Evolutionary conservation across 2,113 vertebrate species (phyloP).

Genomic region (Pygoscelis antarcticus): DNA sequence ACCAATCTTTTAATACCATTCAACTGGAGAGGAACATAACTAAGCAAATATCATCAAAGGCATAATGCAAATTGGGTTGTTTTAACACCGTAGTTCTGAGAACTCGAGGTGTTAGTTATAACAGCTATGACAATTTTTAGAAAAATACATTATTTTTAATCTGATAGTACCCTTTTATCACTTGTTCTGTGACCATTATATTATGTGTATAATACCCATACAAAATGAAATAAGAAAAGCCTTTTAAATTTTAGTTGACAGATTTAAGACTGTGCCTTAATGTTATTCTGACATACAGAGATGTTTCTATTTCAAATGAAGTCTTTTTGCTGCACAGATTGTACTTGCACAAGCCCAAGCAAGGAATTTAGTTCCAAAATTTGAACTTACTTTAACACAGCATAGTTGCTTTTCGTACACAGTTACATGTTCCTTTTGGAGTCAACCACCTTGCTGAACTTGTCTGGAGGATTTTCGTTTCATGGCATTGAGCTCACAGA

Average conservation of each 20-base stretch:
- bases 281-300: not conserved
- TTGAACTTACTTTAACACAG: not conserved
- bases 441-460: not conserved
- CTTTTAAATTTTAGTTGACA: not conserved
- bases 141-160: slow-evolving; percentile 16
- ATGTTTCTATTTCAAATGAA: slow-evolving; percentile 2
- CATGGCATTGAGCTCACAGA: not conserved
- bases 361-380: not conserved
- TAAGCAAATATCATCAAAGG: slow-evolving; percentile 28
- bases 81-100: slow-evolving; percentile 17
- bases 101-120: slow-evolving; percentile 34
- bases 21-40: not conserved
- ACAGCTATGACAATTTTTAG: slow-evolving; percentile 13
- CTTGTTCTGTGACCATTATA: slow-evolving; percentile 36
- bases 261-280: not conserved
- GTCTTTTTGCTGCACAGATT: not conserved
- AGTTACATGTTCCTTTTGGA: not conserved
- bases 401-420: not conserved
- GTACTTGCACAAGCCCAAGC: not conserved
- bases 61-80: slow-evolving; percentile 27
- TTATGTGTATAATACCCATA: not conserved
- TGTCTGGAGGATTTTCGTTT: not conserved
- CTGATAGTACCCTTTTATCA: slow-evolving; percentile 11
- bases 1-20: not conserved
- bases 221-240: not conserved